phyloP scores from a whole-genome alignment of 1,140 invertebrate genomes.

The Psilanteris sp. region DNA sequence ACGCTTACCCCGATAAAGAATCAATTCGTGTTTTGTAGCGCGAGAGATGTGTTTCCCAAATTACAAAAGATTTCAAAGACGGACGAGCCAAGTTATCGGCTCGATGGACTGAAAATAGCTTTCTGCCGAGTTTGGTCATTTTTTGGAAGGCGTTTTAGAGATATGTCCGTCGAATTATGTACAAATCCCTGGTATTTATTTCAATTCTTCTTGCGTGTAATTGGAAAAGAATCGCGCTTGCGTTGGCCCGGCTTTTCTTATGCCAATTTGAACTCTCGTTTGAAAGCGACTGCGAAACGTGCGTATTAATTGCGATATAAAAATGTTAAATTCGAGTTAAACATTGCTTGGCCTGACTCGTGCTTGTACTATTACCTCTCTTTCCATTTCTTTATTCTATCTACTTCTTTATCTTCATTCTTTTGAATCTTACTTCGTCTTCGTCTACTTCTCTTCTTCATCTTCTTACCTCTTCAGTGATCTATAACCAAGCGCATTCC shows the following conservation, averaged over 20 bases:
- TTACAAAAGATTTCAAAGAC: conserved; percentile 11
- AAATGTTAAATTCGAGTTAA: too few species aligned
- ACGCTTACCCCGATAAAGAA: conserved; percentile 33
- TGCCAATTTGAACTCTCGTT: too few species aligned
- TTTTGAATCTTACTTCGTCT: conserved; percentile 16
- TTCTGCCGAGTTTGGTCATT: conserved; percentile 7
- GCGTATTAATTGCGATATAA: neutral
- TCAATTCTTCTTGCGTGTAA: neutral
- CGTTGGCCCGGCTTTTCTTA: too few species aligned
- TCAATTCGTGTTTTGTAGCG: conserved; percentile 39
- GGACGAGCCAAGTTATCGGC: conserved; percentile 17
- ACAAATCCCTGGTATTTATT: neutral
- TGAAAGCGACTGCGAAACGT: too few species aligned
- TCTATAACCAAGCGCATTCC: conserved; percentile 71
- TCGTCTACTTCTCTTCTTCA: conserved; percentile 40
- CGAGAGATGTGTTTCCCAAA: conserved; percentile 20
- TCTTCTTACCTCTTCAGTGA: conserved; percentile 48
- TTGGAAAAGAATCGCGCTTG: conserved; percentile 23
- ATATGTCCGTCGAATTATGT: neutral
- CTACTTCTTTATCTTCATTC: conserved; percentile 10
- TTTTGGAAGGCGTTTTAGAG: neutral
- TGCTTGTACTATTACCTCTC: conserved; percentile 67
- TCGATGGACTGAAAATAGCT: conserved; percentile 16
- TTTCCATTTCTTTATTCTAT: conserved; percentile 16
- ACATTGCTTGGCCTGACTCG: conserved; percentile 75